Conservation (phyloP, 2,797 vertebrate species). For the Ctenochaetus hawaiiensis region DNA sequence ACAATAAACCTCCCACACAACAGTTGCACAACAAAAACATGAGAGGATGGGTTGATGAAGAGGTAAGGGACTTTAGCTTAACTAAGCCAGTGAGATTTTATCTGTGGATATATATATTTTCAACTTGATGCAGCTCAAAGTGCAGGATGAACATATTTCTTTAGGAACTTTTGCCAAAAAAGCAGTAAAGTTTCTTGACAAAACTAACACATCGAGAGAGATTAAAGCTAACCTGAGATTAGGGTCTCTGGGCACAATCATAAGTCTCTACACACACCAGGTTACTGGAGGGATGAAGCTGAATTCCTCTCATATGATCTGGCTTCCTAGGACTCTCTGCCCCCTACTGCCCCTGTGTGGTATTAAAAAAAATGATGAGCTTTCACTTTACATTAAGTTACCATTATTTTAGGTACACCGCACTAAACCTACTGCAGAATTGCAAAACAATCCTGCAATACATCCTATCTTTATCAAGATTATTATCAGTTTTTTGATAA, state of each 20-base stretch:
- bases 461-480: too few species aligned
- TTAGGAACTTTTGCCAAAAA: background rate
- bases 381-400: background rate
- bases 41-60: background rate
- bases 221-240: conserved; percentile 38
- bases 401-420: background rate
- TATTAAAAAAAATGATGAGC: background rate
- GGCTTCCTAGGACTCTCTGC: conserved; percentile 36
- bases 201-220: conserved; percentile 26
- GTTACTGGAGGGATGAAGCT: background rate
- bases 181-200: background rate
- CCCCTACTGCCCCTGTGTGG: conserved; percentile 49
- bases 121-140: background rate
- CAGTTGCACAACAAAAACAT: conserved; percentile 28
- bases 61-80: background rate
- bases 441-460: too few species aligned
- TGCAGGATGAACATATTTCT: background rate
- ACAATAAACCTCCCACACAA: conserved; percentile 65
- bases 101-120: background rate
- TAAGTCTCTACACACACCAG: conserved; percentile 16
- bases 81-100: background rate
- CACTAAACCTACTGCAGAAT: too few species aligned
- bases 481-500: too few species aligned
- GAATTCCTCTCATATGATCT: conserved; percentile 50
- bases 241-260: conserved; percentile 22